These are phyloP conservation scores for Hirtodrosophila cameraria DNA, from an alignment of 2,888 invertebrate species.

Conservation along the genomic window DNA sequence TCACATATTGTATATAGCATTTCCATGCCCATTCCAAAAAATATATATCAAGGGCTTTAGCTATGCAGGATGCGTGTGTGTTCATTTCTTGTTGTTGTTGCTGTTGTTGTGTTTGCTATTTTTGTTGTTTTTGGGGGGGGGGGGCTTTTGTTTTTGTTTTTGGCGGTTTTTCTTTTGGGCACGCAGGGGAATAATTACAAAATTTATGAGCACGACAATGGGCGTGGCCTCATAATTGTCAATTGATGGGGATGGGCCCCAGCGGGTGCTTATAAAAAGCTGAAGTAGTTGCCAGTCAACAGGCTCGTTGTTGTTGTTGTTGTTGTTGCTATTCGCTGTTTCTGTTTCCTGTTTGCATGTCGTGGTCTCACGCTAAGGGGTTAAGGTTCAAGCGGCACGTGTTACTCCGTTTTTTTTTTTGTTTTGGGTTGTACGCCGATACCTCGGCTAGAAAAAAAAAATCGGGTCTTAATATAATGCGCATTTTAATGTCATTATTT, in stretches of 20 bases:
- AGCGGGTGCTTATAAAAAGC: constrained; percentile 63
- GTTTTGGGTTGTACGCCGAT: constrained; percentile 9
- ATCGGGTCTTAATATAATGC: constrained; percentile 64
- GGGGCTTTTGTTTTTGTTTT: constrained; percentile 13
- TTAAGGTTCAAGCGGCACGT: constrained; percentile 68
- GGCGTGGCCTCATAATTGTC: constrained; percentile 75
- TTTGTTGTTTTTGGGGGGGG: constrained; percentile 17
- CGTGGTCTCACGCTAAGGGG: constrained; percentile 70
- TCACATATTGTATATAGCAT: too few species aligned
- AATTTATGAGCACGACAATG: constrained; percentile 76
- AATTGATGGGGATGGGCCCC: constrained; percentile 50
- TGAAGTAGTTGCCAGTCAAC: constrained; percentile 64
- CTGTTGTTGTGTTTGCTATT: too few species aligned
- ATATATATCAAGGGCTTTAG: constrained; percentile 2
- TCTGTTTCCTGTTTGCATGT: constrained; percentile 65
- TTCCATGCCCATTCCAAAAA: neutral
- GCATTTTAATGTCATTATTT: constrained; percentile 78
- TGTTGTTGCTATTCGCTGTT: constrained; percentile 29
- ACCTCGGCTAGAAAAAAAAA: constrained; percentile 36
- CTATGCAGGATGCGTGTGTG: constrained; percentile 51
- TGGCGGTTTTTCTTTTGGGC: constrained; percentile 46
- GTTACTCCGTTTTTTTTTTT: too few species aligned
- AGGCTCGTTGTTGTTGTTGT: constrained; percentile 32
- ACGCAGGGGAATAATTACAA: constrained; percentile 77
- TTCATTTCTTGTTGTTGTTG: constrained; percentile 8